A percentile compares a stretch with the other conserved stretches of the same genome.
Evolutionary conservation across 2,797 vertebrate species (phyloP).

Genomic region (Thaleichthys pacificus): DNA sequence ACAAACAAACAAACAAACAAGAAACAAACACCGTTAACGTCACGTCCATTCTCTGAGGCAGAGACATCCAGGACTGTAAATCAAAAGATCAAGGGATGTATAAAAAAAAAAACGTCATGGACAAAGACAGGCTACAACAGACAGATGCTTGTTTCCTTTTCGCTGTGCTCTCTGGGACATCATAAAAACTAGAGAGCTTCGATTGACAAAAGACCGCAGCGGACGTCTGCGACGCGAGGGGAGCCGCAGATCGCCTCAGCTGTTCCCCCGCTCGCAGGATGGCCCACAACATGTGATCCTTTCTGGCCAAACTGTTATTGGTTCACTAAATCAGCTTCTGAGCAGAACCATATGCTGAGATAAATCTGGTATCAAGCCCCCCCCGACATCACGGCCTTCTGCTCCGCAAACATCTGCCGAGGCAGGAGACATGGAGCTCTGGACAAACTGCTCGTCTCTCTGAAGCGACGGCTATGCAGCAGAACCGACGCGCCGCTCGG

Average conservation of each 20-base stretch:
- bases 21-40: neutral
- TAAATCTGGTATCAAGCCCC: neutral
- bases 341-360: neutral
- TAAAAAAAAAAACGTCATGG: neutral
- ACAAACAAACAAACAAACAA: too few relatives aligned
- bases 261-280: neutral
- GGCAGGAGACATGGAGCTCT: neutral
- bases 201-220: too few relatives aligned
- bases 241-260: neutral
- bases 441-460: neutral
- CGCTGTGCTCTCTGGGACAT: neutral
- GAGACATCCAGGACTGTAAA: neutral
- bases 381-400: neutral
- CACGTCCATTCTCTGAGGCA: conserved; percentile 18
- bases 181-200: neutral
- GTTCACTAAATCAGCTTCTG: neutral
- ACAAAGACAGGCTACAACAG: neutral
- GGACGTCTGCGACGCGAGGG: too few relatives aligned
- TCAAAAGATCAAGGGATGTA: neutral
- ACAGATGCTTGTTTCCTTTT: neutral
- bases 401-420: conserved; percentile 1
- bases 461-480: neutral
- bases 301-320: conserved; percentile 1
- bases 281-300: neutral
- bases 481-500: neutral